phyloP scores from a whole-genome alignment of 2,888 invertebrate genomes.

The Epistrophe eligans region DNA sequence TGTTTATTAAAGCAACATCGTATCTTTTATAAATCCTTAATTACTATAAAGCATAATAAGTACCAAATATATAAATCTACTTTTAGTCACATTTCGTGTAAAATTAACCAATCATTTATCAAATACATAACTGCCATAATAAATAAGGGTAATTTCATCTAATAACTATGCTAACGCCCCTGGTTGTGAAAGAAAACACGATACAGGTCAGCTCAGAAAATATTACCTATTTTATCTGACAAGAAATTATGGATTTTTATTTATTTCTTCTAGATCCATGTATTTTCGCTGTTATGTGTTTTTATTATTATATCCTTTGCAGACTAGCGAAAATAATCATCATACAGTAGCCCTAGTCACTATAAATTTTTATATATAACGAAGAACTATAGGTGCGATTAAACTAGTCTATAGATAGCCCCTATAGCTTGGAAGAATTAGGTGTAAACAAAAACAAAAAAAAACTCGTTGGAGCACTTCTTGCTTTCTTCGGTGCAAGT shows the following conservation, averaged over 20 bases:
- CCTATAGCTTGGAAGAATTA: conserved; percentile 2
- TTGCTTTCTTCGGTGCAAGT: conserved; percentile 42
- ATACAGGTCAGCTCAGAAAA: not conserved
- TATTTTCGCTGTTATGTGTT: conserved; percentile 20
- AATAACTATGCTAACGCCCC: not conserved
- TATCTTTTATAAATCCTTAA: not conserved
- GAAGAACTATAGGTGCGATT: conserved; percentile 48
- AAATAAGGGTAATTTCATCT: conserved; percentile 12
- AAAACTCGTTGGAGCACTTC: conserved; percentile 60
- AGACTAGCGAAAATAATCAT: conserved; percentile 42
- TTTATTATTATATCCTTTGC: conserved; percentile 49
- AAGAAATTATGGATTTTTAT: conserved; percentile 34
- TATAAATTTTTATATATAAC: not conserved
- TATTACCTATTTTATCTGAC: conserved; percentile 18
- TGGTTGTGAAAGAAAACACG: not conserved
- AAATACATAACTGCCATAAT: not conserved
- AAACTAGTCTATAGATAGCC: conserved; percentile 31
- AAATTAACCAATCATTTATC: not conserved
- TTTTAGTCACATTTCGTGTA: conserved; percentile 46
- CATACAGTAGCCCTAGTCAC: conserved; percentile 33
- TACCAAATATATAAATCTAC: no score
- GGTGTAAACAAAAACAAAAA: not conserved
- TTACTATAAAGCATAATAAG: no score
- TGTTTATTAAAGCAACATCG: no score
- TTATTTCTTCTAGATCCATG: conserved; percentile 31